A percentile compares a stretch with the other conserved stretches of the same genome.
Evolutionary conservation across 2,797 vertebrate species (phyloP).

Genomic region (Tiaroga cobitis): DNA sequence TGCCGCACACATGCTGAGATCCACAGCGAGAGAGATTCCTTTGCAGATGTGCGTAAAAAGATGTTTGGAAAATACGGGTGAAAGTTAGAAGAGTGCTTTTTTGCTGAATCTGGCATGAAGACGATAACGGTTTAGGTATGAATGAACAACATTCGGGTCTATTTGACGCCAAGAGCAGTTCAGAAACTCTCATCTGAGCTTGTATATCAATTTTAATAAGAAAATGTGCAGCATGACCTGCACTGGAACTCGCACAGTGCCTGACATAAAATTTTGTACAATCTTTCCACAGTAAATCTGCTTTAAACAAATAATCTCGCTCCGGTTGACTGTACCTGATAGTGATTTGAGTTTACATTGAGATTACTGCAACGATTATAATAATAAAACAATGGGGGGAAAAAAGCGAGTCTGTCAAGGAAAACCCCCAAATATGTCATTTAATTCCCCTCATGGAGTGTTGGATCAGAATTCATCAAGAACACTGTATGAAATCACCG

Average conservation of each 20-base stretch:
- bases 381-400: conserved; percentile 61
- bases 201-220: conserved; percentile 22
- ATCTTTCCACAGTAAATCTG: conserved; percentile 61
- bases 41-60: conserved; percentile 23
- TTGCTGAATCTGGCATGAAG: conserved; percentile 18
- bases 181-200: conserved; percentile 34
- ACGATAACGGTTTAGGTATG: background rate
- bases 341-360: conserved; percentile 28
- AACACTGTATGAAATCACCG: background rate
- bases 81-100: conserved; percentile 10
- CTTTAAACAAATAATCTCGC: conserved; percentile 61
- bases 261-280: conserved; percentile 48
- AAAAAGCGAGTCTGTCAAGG: conserved; percentile 46
- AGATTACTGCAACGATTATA: conserved; percentile 42
- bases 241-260: conserved; percentile 23
- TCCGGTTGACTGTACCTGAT: conserved; percentile 47
- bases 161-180: conserved; percentile 45
- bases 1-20: conserved; percentile 36
- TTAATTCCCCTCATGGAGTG: conserved; percentile 5
- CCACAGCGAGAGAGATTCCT: conserved; percentile 32
- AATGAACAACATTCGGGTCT: conserved; percentile 16
- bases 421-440: conserved; percentile 1
- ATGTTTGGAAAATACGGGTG: conserved; percentile 18
- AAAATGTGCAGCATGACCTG: conserved; percentile 32
- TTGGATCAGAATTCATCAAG: background rate